Evolutionary conservation across 2,888 invertebrate genomes (phyloP).

Genomic region (Clunio marinus): DNA sequence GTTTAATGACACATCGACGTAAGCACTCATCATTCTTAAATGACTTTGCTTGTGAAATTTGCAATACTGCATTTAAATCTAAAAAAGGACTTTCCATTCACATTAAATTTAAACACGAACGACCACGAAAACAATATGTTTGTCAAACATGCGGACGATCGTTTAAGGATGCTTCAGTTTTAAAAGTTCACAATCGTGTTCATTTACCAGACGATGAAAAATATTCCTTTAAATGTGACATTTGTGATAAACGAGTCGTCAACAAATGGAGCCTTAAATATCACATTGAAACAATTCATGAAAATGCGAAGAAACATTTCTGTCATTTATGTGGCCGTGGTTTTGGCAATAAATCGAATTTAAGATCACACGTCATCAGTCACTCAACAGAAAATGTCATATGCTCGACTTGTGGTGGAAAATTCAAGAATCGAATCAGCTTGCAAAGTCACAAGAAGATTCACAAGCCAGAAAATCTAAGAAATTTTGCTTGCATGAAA

Average conservation of each 20-base stretch:
- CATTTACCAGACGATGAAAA: background rate
- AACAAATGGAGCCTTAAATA: conserved; percentile 13
- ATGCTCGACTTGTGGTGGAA: background rate
- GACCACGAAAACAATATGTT: background rate
- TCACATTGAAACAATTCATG: conserved; percentile 20
- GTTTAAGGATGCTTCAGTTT: background rate
- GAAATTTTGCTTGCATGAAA: background rate
- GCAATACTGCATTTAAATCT: background rate
- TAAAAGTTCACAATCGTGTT: background rate
- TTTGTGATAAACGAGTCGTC: background rate
- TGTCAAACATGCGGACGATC: conserved; percentile 6
- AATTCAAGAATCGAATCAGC: conserved; percentile 23
- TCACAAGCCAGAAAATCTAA: conserved; percentile 2
- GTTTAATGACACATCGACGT: conserved; percentile 3
- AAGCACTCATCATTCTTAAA: background rate
- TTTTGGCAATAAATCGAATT: conserved; percentile 2
- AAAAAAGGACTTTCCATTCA: conserved; percentile 29
- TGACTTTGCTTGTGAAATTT: background rate
- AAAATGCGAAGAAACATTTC: background rate
- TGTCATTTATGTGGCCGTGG: conserved; percentile 21
- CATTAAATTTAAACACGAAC: conserved; percentile 24
- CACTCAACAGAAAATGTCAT: conserved; percentile 26
- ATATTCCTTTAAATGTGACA: background rate
- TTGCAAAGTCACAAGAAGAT: conserved; percentile 25
- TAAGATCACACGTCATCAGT: conserved; percentile 15